Conservation (phyloP, 1,140 invertebrate species). For the Microplitis demolitor region DNA sequence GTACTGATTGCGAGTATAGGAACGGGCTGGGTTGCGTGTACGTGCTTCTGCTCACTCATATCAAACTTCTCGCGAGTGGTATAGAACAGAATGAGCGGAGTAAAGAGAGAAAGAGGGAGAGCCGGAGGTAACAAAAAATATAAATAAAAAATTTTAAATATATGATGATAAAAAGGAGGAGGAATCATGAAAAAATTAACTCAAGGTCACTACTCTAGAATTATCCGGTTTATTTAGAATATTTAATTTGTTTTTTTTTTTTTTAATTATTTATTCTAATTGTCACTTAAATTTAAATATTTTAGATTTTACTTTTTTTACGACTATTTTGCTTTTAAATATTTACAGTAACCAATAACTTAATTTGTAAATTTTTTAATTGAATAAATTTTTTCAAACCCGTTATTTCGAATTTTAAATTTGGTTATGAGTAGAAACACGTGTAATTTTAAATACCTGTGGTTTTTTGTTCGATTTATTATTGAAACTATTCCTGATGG, state of each 20-base stretch:
- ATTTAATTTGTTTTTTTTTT: background rate
- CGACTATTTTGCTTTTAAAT: too few species aligned
- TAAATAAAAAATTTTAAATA: background rate
- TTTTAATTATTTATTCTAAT: background rate
- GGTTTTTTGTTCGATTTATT: too few species aligned
- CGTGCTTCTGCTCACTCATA: slow-evolving; percentile 1
- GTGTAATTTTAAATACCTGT: too few species aligned
- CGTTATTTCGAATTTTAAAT: too few species aligned
- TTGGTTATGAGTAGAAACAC: too few species aligned
- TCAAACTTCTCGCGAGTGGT: background rate
- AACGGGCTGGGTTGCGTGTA: slow-evolving; percentile 18
- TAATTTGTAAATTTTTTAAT: too few species aligned
- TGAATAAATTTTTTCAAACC: too few species aligned
- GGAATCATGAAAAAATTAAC: background rate
- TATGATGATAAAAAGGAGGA: background rate
- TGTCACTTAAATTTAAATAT: background rate
- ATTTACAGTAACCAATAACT: too few species aligned
- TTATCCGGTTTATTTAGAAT: background rate
- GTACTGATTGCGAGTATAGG: too few species aligned
- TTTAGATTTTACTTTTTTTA: background rate
- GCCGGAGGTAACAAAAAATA: background rate
- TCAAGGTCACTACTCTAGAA: background rate
- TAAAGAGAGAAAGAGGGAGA: background rate
- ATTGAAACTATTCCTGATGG: too few species aligned
- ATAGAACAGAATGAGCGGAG: background rate